Evolutionary conservation across 2,888 invertebrate species (phyloP).

Genomic region (Pachycephus smyrnensis): DNA sequence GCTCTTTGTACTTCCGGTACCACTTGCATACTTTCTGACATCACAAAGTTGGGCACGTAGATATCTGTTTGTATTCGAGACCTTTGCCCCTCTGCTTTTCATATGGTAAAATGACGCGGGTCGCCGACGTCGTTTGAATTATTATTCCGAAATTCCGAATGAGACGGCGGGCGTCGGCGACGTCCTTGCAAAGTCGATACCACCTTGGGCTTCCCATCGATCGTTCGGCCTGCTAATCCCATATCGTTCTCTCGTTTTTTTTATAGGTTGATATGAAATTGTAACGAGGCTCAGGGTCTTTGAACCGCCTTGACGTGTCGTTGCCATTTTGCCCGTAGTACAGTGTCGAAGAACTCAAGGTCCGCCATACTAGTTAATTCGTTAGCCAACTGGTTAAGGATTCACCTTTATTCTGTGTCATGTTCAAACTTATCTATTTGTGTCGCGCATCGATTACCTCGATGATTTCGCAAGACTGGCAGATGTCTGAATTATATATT

Average conservation of each 20-base stretch:
- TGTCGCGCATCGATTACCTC: neutral
- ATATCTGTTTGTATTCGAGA: neutral
- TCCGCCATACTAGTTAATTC: neutral
- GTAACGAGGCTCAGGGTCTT: neutral
- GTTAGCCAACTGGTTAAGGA: neutral
- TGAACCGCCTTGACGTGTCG: conserved; percentile 1
- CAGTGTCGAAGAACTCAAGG: neutral
- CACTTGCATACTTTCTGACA: neutral
- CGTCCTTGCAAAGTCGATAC: neutral
- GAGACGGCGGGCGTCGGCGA: neutral
- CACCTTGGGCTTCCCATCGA: neutral
- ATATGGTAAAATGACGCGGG: neutral
- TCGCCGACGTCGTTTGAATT: neutral
- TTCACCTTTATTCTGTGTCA: neutral
- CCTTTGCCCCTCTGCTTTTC: neutral
- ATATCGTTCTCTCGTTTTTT: conserved; percentile 25
- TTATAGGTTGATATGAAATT: conserved; percentile 24
- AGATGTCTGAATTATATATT: neutral
- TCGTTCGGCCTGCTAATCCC: neutral
- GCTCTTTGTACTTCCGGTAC: conserved; percentile 35
- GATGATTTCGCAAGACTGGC: neutral
- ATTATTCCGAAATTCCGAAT: neutral
- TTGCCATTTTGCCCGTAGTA: neutral
- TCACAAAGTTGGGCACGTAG: neutral
- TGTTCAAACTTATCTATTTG: neutral